Evolutionary conservation across 1,140 invertebrate species (phyloP), one percentile per base, ranked within the genome.

Genomic region (Sinonovacula constricta): DNA sequence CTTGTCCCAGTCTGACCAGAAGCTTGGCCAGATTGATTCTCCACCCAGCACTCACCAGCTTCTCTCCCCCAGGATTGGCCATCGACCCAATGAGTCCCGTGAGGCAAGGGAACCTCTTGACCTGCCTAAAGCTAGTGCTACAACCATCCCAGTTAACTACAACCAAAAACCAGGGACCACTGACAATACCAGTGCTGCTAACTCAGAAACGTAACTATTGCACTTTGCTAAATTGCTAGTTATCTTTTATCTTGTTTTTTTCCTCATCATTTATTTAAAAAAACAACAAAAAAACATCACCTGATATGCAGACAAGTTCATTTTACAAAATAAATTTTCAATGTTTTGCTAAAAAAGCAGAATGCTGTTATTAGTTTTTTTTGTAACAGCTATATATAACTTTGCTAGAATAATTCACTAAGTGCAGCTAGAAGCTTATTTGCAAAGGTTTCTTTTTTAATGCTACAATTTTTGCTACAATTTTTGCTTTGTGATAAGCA

Each of bases 41-140:
- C 63, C 72, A 10, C 45, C 72, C n/a, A 59, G 31, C 14, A n/a
- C n/a, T n/a, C 53, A 66, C 30, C 28, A 60, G 30, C 22, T 26
- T 14, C 45, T 78, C 15, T 57, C 54, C 4, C 75, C 54, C 26
- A 66, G 68, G 3, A 31, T 22, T 15, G 30, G 30, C n/a, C 24
- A 7, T 54, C n/a, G 30, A 22, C 14, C 30, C 3, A 10, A 30
- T 14, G 60, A 63, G 30, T 34, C 14, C 1, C 39, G 66, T 31
- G 68, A 71, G 28, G 26, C 28, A 22, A 26, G 68, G 33, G 75
- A 78, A 36, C 22, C 69, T 0, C 54, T 68, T 34, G 75, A 78
- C 30, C 22, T 78, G 26, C 57, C 30, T 24, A 78, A 78, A 33
- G 75, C 66, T n/a, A 62, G 39, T 51, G 75, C 75, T 10, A 78